These are phyloP conservation scores for Lampris incognitus DNA, from an alignment of 2,113 vertebrate species.

Conservation along the genomic window DNA sequence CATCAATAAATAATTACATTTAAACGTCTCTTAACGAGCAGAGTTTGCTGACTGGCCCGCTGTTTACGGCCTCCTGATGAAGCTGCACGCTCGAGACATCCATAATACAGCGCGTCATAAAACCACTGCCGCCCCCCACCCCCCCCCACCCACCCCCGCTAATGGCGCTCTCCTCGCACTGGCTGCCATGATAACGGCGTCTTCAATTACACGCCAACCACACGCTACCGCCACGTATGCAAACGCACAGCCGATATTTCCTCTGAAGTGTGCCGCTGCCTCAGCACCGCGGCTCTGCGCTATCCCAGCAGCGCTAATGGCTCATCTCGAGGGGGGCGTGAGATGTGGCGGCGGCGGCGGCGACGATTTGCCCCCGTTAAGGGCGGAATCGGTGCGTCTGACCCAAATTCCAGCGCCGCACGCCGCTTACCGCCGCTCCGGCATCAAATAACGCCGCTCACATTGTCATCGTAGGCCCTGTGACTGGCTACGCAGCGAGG, in stretches of 20 bases:
- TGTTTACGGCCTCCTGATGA: constrained; percentile 79
- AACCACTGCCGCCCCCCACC: constrained; percentile 47
- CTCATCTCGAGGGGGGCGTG: no score
- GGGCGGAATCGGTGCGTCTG: neutral
- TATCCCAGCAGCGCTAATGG: no score
- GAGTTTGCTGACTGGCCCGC: constrained; percentile 82
- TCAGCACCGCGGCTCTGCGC: constrained; percentile 38
- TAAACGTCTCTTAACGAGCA: constrained; percentile 84
- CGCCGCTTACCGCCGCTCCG: neutral
- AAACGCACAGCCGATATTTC: constrained; percentile 60
- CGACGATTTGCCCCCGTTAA: constrained; percentile 8
- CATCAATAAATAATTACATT: constrained; percentile 88
- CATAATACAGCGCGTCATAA: constrained; percentile 81
- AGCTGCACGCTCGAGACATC: constrained; percentile 76
- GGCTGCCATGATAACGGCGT: constrained; percentile 73
- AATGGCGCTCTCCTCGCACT: constrained; percentile 75
- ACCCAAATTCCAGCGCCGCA: neutral
- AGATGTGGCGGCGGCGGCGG: neutral
- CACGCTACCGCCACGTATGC: constrained; percentile 70
- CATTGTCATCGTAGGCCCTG: neutral
- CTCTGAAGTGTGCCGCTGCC: constrained; percentile 55
- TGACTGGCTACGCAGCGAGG: constrained; percentile 2
- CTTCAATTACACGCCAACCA: constrained; percentile 72
- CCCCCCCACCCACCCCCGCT: constrained; percentile 28
- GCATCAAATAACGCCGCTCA: neutral